Evolutionary conservation across 2,888 invertebrate genomes (phyloP), one percentile per base, ranked within the genome.

Genomic region (Euplexia lucipara): DNA sequence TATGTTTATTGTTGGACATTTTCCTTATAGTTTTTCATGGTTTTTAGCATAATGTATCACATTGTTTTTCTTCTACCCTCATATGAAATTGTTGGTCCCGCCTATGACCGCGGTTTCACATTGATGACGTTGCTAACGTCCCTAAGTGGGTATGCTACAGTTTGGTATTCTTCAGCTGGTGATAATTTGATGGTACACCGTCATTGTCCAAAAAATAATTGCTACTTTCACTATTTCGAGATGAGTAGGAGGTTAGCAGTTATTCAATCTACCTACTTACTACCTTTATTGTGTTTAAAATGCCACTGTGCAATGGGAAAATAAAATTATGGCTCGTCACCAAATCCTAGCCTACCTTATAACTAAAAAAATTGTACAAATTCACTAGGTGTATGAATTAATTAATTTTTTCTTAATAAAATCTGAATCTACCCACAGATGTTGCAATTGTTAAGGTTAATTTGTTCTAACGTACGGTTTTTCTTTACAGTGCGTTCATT

Each of bases 401-500:
- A 0, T 2, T n/a, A 14, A n/a, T 34, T 41, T 30, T 60, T 51
- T 63, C 14, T 39, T n/a, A 2, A 39, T 10, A 7, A 61, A 37
- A 47, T 16, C 6, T 10, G n/a, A n/a, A 41, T 42, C 59, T 58
- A 67, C 48, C 54, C 41, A 35, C 70, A 41, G 34, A 60, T 49
- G 8, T 18, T 39, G 16, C 7, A 49, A 9, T 42, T 41, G 9
- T 7, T 44, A 7, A 44, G 18, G 22, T 41, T 59, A 47, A 52
- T 70, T n/a, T 32, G 69, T 72, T 41, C 62, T 47, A 59, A 59
- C 44, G n/a, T 70, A 41, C 69, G 68, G 69, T 79, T 76, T 83
- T 76, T 82, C 71, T 89, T 95, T 96, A 63, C 95, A 99, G 99
- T 99, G 78, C 97, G 99, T 83, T 99, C 99, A 10, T 99, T 99